Evolutionary conservation across 2,797 vertebrate genomes (phyloP), one percentile per base, ranked within the genome.

Genomic region (Threskiornis aethiopicus): DNA sequence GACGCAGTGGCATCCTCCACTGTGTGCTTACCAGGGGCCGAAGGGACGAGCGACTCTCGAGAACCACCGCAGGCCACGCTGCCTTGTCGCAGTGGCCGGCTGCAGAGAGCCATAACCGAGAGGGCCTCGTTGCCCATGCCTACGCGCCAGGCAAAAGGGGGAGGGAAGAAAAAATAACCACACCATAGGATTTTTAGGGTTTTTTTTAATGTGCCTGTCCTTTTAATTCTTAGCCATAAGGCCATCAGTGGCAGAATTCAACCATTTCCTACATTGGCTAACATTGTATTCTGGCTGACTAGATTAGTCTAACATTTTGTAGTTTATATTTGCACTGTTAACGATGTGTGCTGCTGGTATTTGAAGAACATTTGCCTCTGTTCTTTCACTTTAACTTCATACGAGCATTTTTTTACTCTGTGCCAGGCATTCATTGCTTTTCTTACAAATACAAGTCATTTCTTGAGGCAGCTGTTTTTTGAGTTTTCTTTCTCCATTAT

Each of bases 371-470:
- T 98, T 97, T 97, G 96, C 96, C 97, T 97, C 95, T 97, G 95
- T 97, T 97, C 97, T 96, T 96, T 97, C 96, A 97, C 96, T 96
- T 96, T 96, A 97, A 96, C 91, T 96, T 97, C 97, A 97, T 97
- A 96, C 52, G 13, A 97, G 97, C 97, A 94, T 97, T 98, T 98
- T 98, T 98, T 98, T 98, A 97, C 97, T 97, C 97, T 98, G 97
- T 98, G 97, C 97, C 96, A 97, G 96, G 95, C 96, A 96, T 97
- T 97, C 97, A 97, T 98, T 97, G 97, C 97, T 98, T 98, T 98
- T 97, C 97, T 97, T 98, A 98, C 97, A 98, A 97, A 97, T 98
- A 97, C 97, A 98, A 97, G 96, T 97, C 97, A 97, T 97, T 98
- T 98, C 97, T 98, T 97, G 97, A 97, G 97, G 95, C 97, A 98